Evolutionary conservation across 92 coral and sea anemone genomes (phyloP).

Genomic region (Pocillopora grandis): DNA sequence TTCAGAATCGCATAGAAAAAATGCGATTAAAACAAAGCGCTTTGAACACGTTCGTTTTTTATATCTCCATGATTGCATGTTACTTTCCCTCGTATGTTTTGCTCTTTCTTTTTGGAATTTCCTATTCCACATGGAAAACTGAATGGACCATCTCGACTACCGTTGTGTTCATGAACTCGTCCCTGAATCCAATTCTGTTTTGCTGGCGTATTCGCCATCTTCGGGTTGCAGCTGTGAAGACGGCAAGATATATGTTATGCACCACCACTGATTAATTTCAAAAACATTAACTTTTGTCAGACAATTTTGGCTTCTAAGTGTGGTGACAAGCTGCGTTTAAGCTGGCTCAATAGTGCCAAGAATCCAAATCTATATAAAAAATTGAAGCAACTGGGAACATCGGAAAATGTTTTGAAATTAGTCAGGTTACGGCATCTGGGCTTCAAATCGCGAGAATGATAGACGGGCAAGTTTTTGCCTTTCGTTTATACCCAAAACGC

Average conservation of each 20-base stretch:
- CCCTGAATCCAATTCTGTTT: conserved; percentile 28
- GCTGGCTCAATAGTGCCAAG: no score
- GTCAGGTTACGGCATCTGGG: no score
- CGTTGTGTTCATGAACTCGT: conserved; percentile 13
- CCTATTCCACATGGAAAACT: not conserved
- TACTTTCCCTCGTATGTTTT: not conserved
- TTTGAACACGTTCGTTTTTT: not conserved
- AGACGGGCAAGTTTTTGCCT: no score
- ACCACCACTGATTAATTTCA: no score
- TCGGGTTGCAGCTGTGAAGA: conserved; percentile 1
- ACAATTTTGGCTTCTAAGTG: no score
- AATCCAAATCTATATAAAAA: no score
- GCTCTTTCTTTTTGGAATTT: not conserved
- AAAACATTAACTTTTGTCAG: no score
- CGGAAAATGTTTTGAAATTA: no score
- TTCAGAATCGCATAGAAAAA: not conserved
- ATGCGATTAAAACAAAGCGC: not conserved
- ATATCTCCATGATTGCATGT: not conserved
- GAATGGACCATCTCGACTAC: conserved; percentile 27
- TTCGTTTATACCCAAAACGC: no score
- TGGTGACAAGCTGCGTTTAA: not conserved
- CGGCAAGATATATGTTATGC: not conserved
- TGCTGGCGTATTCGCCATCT: conserved; percentile 30
- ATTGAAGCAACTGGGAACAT: no score
- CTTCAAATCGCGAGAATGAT: no score